Evolutionary conservation across 2,113 vertebrate genomes (phyloP), one percentile per base, ranked within the genome.

Genomic region (Corapipo altera): DNA sequence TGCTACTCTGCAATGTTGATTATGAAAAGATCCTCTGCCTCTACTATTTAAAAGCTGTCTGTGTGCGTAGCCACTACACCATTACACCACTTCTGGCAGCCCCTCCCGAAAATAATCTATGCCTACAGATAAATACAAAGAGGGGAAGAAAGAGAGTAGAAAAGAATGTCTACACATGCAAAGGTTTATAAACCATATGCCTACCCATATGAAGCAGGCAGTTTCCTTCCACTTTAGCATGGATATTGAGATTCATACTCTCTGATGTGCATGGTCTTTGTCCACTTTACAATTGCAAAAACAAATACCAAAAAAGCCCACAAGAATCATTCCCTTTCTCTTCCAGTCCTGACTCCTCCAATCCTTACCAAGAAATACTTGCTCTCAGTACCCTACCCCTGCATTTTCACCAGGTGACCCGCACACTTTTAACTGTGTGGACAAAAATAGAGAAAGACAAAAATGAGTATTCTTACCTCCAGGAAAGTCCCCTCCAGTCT

Each of bases 401-500:
- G 23, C 30, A 62, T 83, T 85, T 79, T 55, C 18, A 41, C 5
- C 48, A 64, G 14, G 14, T 84, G 55, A 81, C 48, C 15, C 35
- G 51, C 35, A 55, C 12, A 15, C 8, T 33, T 88, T 23, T 49
- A 85, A 49, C 18, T 58, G 7, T 12, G 3, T 11, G 16, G 7
- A 39, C 12, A 62, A 51, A 83, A 71, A 11, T 2, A 67, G 41
- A 67, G 27, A 33, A 76, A 39, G 4, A 48, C 6, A 43, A 89
- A 85, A 55, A 1, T 1, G 0, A 86, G 30, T 11, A 32, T 71
- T 79, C 81, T 98, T 84, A 99, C 99, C 99, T 99, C 99, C 99
- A 99, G 13, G 99, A 98, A 37, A 99, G 97, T 9, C 99, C 99
- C 87, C 97, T 98, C 97, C 98, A 98, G 70, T 98, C 97, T 4